These are phyloP conservation scores for Carettochelys insculpta DNA, from an alignment of 2,113 vertebrate species.

Conservation along the genomic window DNA sequence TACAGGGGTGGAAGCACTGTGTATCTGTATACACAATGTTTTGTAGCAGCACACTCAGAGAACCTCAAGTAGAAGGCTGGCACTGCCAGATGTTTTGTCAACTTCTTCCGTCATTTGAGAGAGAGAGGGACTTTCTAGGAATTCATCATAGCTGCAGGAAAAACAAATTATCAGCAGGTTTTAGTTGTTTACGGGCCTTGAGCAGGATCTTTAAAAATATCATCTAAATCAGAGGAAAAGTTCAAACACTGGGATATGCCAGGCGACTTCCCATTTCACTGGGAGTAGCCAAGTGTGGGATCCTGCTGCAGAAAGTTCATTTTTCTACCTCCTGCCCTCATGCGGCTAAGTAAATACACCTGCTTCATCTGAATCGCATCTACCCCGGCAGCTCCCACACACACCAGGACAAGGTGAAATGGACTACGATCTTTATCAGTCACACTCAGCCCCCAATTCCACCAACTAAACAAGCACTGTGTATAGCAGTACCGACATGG, in stretches of 20 bases:
- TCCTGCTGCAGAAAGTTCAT: not conserved
- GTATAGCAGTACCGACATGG: not conserved
- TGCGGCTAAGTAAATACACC: not conserved
- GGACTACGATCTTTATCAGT: not conserved
- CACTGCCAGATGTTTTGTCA: not conserved
- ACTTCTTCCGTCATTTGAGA: not conserved
- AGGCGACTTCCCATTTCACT: not conserved
- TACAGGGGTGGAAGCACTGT: fast-evolving
- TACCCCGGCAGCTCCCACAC: not conserved
- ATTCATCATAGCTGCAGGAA: not conserved
- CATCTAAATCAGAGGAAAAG: too few relatives aligned
- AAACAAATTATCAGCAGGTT: not conserved
- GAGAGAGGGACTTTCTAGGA: not conserved
- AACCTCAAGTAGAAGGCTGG: too few relatives aligned
- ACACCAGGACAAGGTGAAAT: not conserved
- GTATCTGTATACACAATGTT: not conserved
- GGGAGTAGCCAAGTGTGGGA: not conserved
- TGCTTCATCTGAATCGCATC: not conserved
- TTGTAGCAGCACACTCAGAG: not conserved
- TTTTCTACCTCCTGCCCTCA: not conserved
- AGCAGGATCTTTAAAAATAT: not conserved
- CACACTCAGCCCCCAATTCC: not conserved
- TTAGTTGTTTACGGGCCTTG: not conserved
- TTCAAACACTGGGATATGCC: not conserved
- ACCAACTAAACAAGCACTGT: not conserved